phyloP scores from a whole-genome alignment of 2,888 invertebrate genomes.

The Diloba caeruleocephala region DNA sequence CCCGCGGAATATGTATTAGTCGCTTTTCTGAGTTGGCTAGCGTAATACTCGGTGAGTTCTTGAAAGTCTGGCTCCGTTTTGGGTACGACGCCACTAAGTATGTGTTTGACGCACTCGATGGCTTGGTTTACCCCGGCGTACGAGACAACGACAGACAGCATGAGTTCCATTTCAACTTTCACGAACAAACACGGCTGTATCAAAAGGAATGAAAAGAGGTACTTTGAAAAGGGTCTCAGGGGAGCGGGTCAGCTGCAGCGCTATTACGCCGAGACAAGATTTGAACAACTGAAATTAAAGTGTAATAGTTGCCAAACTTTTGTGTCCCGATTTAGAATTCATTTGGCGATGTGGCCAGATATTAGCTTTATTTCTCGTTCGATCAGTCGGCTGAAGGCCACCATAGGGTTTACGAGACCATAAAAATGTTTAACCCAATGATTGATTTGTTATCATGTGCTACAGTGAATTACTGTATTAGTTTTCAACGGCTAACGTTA shows the following conservation, averaged over 20 bases:
- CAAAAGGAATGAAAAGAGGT: conserved; percentile 67
- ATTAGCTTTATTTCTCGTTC: conserved; percentile 69
- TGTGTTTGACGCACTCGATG: conserved; percentile 88
- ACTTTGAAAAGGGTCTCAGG: conserved; percentile 67
- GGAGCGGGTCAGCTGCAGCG: conserved; percentile 80
- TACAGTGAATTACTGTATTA: conserved; percentile 46
- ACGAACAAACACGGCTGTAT: conserved; percentile 61
- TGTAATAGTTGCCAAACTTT: conserved; percentile 86
- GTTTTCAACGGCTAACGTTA: conserved; percentile 22
- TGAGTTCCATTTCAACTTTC: conserved; percentile 90
- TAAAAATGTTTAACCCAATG: conserved; percentile 57
- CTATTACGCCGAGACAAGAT: conserved; percentile 84
- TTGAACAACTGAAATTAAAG: conserved; percentile 89
- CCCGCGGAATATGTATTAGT: conserved; percentile 63
- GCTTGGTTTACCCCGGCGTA: conserved; percentile 93
- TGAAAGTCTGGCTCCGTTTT: conserved; percentile 77
- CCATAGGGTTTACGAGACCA: conserved; percentile 58
- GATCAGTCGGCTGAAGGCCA: conserved; percentile 66
- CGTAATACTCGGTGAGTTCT: conserved; percentile 80
- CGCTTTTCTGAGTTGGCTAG: conserved; percentile 71
- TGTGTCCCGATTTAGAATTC: conserved; percentile 84
- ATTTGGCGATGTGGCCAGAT: conserved; percentile 83
- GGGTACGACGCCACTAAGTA: conserved; percentile 83
- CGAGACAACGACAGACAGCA: conserved; percentile 92
- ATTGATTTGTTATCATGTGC: conserved; percentile 50